A percentile compares a stretch with the other conserved stretches of the same genome.
These are phyloP conservation scores for Tupiocoris notatus DNA, from an alignment of 2,888 invertebrate genomes.

Conservation along the genomic window DNA sequence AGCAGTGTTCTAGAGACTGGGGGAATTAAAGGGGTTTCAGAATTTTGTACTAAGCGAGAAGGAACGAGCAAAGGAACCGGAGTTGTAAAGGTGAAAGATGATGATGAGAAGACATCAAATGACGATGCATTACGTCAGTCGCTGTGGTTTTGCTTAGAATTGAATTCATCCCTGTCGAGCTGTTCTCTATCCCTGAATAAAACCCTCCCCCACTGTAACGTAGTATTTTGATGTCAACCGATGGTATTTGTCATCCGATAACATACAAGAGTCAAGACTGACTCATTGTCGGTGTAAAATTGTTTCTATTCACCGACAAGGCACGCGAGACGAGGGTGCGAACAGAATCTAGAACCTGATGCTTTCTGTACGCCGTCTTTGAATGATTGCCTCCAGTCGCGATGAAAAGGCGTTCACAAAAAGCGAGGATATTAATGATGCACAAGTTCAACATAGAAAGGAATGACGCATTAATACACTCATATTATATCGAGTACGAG, in stretches of 20 bases:
- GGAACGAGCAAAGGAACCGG: not conserved
- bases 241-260: constrained; percentile 17
- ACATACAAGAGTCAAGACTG: not conserved
- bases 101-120: constrained; percentile 15
- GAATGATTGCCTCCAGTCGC: not conserved
- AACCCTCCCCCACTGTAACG: constrained; percentile 9
- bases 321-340: no score
- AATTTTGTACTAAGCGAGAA: not conserved
- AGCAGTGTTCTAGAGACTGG: no score
- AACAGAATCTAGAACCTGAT: not conserved
- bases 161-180: constrained; percentile 7
- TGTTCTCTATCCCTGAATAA: not conserved
- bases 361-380: not conserved
- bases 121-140: constrained; percentile 3
- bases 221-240: constrained; percentile 18
- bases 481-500: no score
- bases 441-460: not conserved
- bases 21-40: not conserved
- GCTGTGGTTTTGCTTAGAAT: constrained; percentile 19
- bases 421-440: not conserved
- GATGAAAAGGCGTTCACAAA: not conserved
- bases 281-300: constrained; percentile 21
- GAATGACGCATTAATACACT: not conserved
- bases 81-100: constrained; percentile 11
- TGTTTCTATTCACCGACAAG: constrained; percentile 13